A percentile compares a stretch with the other conserved stretches of the same genome.
Conservation (phyloP, 2,888 invertebrate genomes). For the Melanargia galathea region DNA sequence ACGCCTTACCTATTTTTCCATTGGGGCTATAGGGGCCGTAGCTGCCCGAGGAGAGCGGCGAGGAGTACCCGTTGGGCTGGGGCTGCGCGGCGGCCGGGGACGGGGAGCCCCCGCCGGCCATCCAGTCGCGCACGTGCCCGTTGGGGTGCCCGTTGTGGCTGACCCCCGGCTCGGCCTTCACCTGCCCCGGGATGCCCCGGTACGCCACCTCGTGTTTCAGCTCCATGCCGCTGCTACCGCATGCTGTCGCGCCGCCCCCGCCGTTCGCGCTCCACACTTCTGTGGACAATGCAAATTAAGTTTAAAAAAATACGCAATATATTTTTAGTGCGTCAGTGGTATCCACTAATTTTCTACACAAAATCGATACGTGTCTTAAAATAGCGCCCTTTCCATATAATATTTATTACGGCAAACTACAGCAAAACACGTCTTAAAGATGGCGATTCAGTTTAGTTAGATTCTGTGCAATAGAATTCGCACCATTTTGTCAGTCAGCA, state of each 20-base stretch:
- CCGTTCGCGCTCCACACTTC: slow-evolving; percentile 81
- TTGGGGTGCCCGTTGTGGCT: slow-evolving; percentile 78
- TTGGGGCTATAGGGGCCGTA: slow-evolving; percentile 95
- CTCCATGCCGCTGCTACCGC: slow-evolving; percentile 84
- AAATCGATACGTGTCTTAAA: too few species aligned
- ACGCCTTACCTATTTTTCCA: slow-evolving; percentile 93
- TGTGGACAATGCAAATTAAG: slow-evolving; percentile 44
- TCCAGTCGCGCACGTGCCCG: slow-evolving; percentile 78
- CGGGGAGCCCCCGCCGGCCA: slow-evolving; percentile 82
- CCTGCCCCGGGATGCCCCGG: slow-evolving; percentile 78
- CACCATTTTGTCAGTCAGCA: too few species aligned
- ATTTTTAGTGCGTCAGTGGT: too few species aligned
- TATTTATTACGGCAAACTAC: too few species aligned
- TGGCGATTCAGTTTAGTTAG: too few species aligned
- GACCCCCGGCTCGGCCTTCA: slow-evolving; percentile 78
- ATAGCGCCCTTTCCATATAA: too few species aligned
- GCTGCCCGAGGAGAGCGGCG: slow-evolving; percentile 93
- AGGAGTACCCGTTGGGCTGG: slow-evolving; percentile 90
- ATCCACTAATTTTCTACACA: too few species aligned
- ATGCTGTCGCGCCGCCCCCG: slow-evolving; percentile 78
- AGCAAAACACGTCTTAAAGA: too few species aligned
- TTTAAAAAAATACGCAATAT: too few species aligned
- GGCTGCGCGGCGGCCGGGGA: slow-evolving; percentile 84
- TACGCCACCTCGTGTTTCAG: slow-evolving; percentile 85
- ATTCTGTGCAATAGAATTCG: too few species aligned